These are phyloP conservation scores for Megalops cyprinoides DNA, from an alignment of 2,797 vertebrate genomes.

Conservation along the genomic window DNA sequence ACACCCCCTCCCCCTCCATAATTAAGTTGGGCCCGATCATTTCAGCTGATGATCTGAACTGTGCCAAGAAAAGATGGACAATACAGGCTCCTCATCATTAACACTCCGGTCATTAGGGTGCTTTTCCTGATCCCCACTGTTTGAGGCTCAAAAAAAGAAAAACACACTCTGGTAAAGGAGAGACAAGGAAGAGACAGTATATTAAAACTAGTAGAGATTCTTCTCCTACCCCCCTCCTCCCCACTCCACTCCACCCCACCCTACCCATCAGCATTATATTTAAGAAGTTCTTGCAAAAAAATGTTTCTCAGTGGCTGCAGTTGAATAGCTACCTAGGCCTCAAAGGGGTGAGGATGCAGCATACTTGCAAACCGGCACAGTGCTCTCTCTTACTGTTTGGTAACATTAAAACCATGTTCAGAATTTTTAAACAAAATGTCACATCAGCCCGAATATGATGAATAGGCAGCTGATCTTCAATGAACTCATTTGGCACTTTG, in stretches of 20 bases:
- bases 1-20: constrained; percentile 60
- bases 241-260: background rate
- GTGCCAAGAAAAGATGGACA: constrained; percentile 55
- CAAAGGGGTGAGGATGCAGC: background rate
- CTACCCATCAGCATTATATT: no score
- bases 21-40: constrained; percentile 68
- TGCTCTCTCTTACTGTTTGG: background rate
- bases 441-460: constrained; percentile 65
- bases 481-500: constrained; percentile 69
- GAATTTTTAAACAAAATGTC: constrained; percentile 55
- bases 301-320: background rate
- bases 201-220: background rate
- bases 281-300: no score
- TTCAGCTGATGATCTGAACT: constrained; percentile 59
- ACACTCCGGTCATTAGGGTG: constrained; percentile 49
- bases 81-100: constrained; percentile 56
- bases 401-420: constrained; percentile 13
- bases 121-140: constrained; percentile 41
- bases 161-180: constrained; percentile 47
- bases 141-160: constrained; percentile 41
- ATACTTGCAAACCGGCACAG: background rate
- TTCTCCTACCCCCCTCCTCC: no score
- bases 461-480: constrained; percentile 61
- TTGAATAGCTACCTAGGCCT: background rate
- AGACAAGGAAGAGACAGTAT: constrained; percentile 44